Conservation (phyloP, 2,113 vertebrate genomes). For the Varanus komodoensis region DNA sequence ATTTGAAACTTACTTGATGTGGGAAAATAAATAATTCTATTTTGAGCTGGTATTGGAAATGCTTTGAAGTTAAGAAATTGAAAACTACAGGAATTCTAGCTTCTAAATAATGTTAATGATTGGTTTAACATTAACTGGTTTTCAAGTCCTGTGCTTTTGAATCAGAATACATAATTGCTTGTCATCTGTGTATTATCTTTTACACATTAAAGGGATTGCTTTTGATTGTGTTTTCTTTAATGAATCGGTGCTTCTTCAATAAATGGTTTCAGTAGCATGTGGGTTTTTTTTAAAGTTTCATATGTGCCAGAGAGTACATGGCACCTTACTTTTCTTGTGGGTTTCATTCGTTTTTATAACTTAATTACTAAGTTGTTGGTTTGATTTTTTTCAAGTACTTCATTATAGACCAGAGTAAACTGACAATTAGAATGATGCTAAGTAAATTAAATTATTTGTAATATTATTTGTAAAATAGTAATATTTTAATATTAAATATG, state of each 20-base stretch:
- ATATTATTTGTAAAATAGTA: no score
- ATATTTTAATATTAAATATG: no score
- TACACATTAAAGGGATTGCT: neutral
- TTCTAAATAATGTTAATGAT: constrained; percentile 44
- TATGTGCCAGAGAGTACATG: neutral
- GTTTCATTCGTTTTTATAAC: neutral
- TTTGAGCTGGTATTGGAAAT: constrained; percentile 9
- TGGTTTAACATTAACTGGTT: constrained; percentile 11
- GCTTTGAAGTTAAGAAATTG: constrained; percentile 17
- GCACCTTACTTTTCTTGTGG: neutral
- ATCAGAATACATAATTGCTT: constrained; percentile 38
- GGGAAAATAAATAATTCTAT: constrained; percentile 10
- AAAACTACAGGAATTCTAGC: constrained; percentile 4
- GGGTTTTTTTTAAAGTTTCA: neutral
- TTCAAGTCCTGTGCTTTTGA: constrained; percentile 27
- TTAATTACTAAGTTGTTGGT: neutral
- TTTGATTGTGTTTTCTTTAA: constrained; percentile 33
- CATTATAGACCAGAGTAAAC: neutral
- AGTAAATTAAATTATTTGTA: neutral
- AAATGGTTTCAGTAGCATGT: constrained; percentile 40
- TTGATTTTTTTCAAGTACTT: neutral
- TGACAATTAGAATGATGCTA: neutral
- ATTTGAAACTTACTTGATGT: constrained; percentile 5
- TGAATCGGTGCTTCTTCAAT: constrained; percentile 20
- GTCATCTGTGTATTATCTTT: constrained; percentile 28